Percentiles rank a stretch among this genome's conserved stretches.
Conservation (phyloP, 2,888 invertebrate species). For the Cylloceria caligata region DNA sequence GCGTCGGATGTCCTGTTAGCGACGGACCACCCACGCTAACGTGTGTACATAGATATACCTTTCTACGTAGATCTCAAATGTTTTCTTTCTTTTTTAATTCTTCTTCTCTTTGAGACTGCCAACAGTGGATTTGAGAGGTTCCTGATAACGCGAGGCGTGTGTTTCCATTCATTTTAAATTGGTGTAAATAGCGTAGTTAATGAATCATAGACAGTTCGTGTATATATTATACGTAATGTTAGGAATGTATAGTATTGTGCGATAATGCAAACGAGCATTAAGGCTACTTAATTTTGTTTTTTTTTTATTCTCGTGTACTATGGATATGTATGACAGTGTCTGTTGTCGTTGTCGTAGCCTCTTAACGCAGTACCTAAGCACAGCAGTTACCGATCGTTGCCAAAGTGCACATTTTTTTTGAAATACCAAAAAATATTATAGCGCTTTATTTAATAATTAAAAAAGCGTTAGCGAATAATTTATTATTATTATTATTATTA, state of each 20-base stretch:
- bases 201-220: constrained; percentile 52
- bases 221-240: constrained; percentile 46
- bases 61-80: constrained; percentile 33
- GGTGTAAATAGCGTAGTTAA: constrained; percentile 70
- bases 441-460: constrained; percentile 28
- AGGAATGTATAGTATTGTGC: constrained; percentile 35
- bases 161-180: constrained; percentile 75
- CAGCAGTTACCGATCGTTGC: constrained; percentile 66
- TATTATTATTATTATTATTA: constrained; percentile 13
- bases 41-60: constrained; percentile 60
- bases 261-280: constrained; percentile 1
- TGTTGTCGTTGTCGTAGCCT: constrained; percentile 47
- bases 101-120: constrained; percentile 15
- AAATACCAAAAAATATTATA: constrained; percentile 58
- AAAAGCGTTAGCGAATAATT: constrained; percentile 32
- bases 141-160: constrained; percentile 37
- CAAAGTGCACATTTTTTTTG: constrained; percentile 55
- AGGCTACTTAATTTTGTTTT: constrained; percentile 44
- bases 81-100: constrained; percentile 39
- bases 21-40: constrained; percentile 80
- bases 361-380: constrained; percentile 59
- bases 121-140: background rate
- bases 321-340: constrained; percentile 25
- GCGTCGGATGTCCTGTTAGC: constrained; percentile 64
- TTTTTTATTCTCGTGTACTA: constrained; percentile 36